Evolutionary conservation across 1,140 invertebrate genomes (phyloP).

Genomic region (Zophobas atratus): DNA sequence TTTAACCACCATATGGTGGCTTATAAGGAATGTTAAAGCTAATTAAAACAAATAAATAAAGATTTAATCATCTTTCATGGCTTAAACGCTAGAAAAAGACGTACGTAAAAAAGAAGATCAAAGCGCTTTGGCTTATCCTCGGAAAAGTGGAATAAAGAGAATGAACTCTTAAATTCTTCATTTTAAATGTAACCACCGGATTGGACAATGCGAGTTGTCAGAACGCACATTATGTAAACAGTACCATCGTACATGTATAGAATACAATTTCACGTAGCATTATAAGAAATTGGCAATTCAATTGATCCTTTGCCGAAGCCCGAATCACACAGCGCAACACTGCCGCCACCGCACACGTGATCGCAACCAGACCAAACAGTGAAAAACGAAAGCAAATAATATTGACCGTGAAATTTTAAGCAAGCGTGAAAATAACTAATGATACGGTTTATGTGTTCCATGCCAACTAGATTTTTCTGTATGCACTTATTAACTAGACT

Average conservation of each 20-base stretch:
- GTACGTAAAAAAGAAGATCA: constrained; percentile 8
- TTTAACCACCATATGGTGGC: constrained; percentile 17
- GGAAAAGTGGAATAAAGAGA: constrained; percentile 42
- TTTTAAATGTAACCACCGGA: constrained; percentile 43
- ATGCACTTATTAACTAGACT: constrained; percentile 15
- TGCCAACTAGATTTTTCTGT: constrained; percentile 28
- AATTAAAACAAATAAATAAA: constrained; percentile 38
- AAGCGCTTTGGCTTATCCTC: constrained; percentile 33
- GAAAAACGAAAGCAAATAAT: constrained; percentile 30
- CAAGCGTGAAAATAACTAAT: constrained; percentile 43
- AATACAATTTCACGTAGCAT: constrained; percentile 62
- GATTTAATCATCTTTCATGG: constrained; percentile 24
- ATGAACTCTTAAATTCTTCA: constrained; percentile 51
- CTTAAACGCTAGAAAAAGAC: constrained; percentile 2
- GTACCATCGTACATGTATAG: constrained; percentile 60
- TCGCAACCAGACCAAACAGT: constrained; percentile 9
- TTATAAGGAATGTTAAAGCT: constrained; percentile 30
- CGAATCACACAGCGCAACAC: constrained; percentile 15
- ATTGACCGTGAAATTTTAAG: constrained; percentile 36
- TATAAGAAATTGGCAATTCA: constrained; percentile 64
- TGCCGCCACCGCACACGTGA: constrained; percentile 10
- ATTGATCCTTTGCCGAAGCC: constrained; percentile 57
- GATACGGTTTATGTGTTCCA: constrained; percentile 39
- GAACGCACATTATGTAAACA: constrained; percentile 61
- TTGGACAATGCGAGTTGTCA: constrained; percentile 58